These are phyloP conservation scores for Corythaeola cristata DNA, from an alignment of 2,113 vertebrate species.

Conservation along the genomic window DNA sequence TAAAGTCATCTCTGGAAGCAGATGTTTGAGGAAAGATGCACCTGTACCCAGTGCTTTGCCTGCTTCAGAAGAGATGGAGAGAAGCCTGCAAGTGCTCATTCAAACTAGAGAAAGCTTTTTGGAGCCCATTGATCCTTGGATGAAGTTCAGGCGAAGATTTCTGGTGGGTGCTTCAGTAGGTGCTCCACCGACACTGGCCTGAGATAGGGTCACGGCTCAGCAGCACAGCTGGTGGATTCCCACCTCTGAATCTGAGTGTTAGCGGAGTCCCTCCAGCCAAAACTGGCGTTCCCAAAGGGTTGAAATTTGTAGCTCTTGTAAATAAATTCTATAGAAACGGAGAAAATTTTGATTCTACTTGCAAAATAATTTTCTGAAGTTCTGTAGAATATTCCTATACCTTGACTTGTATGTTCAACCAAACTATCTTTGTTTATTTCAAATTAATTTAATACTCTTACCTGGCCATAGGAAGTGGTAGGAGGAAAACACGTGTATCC, in stretches of 20 bases:
- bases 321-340: not conserved
- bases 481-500: not conserved
- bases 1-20: not conserved
- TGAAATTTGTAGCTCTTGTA: not conserved
- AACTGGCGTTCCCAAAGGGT: not conserved
- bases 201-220: not conserved
- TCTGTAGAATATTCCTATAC: not conserved
- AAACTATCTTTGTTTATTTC: not conserved
- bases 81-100: not conserved
- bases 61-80: not conserved
- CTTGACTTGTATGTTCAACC: not conserved
- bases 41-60: not conserved
- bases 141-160: not conserved
- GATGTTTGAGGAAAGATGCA: not conserved
- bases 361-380: not conserved
- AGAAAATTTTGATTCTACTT: not conserved
- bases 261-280: not conserved
- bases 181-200: not conserved
- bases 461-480: not conserved
- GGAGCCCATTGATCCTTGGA: not conserved
- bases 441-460: not conserved
- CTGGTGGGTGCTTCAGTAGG: not conserved
- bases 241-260: not conserved
- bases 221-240: not conserved
- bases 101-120: not conserved